Evolutionary conservation across 2,797 vertebrate species (phyloP).

Genomic region (Nyctalus aviator): DNA sequence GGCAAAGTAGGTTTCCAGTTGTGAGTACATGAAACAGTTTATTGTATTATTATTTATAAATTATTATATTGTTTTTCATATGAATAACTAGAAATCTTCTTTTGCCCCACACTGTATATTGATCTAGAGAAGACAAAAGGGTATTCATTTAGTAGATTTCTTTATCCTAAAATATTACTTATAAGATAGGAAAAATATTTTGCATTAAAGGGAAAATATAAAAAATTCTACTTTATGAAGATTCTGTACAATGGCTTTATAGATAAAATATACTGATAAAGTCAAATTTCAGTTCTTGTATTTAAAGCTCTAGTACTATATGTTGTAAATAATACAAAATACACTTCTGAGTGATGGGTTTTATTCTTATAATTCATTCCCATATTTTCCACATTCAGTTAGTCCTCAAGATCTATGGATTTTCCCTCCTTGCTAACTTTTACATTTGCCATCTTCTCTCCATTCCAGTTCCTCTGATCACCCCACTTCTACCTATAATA

Average conservation of each 20-base stretch:
- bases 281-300: not conserved
- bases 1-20: not conserved
- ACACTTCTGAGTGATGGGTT: not conserved
- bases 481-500: not conserved
- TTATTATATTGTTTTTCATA: not conserved
- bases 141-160: not conserved
- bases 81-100: not conserved
- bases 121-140: not conserved
- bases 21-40: not conserved
- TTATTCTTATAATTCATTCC: conserved; percentile 27
- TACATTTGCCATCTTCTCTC: not conserved
- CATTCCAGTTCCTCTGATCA: not conserved
- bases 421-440: not conserved
- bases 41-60: not conserved
- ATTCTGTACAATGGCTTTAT: not conserved
- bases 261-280: conserved; percentile 8
- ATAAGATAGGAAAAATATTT: not conserved
- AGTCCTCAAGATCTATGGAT: not conserved
- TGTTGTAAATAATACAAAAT: not conserved
- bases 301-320: not conserved
- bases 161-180: conserved; percentile 42
- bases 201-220: not conserved
- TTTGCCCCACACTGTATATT: not conserved
- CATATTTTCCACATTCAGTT: not conserved
- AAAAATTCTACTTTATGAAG: not conserved